Evolutionary conservation across 2,797 vertebrate species (phyloP).

Genomic region (Selene dorsalis): DNA sequence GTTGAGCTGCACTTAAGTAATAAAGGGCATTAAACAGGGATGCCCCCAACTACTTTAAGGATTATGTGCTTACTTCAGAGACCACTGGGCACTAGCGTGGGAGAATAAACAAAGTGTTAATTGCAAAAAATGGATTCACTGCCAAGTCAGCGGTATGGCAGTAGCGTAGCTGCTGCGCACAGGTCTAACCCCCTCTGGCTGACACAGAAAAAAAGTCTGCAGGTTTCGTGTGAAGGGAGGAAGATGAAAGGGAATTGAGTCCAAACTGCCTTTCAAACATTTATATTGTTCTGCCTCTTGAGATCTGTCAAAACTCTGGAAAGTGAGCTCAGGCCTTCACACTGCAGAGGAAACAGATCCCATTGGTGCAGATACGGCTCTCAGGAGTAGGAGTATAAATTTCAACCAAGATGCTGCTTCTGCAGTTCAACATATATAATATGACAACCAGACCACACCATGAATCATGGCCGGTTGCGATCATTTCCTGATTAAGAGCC

Average conservation of each 20-base stretch:
- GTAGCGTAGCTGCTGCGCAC: constrained; percentile 56
- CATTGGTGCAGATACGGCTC: constrained; percentile 64
- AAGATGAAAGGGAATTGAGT: constrained; percentile 75
- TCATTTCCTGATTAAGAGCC: constrained; percentile 79
- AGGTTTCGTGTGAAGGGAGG: constrained; percentile 66
- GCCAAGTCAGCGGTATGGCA: constrained; percentile 70
- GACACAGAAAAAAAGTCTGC: constrained; percentile 67
- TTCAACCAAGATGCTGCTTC: constrained; percentile 72
- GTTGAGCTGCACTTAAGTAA: constrained; percentile 71
- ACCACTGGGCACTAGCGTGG: constrained; percentile 67
- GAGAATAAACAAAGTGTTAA: constrained; percentile 80
- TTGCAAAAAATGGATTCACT: constrained; percentile 74
- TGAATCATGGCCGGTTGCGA: constrained; percentile 77
- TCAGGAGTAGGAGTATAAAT: constrained; percentile 62
- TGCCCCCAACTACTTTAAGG: constrained; percentile 74
- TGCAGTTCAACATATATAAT: constrained; percentile 62
- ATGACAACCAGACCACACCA: constrained; percentile 71
- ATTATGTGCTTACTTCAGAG: constrained; percentile 80
- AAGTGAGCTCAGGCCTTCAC: constrained; percentile 69
- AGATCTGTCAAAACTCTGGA: constrained; percentile 72
- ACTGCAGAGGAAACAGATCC: constrained; percentile 65
- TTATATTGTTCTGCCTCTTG: constrained; percentile 74
- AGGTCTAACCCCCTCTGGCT: constrained; percentile 66
- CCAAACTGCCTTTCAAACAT: constrained; percentile 75
- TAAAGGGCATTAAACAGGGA: constrained; percentile 74